Conservation (phyloP, 2,888 invertebrate species). For the Pterostichus niger region DNA sequence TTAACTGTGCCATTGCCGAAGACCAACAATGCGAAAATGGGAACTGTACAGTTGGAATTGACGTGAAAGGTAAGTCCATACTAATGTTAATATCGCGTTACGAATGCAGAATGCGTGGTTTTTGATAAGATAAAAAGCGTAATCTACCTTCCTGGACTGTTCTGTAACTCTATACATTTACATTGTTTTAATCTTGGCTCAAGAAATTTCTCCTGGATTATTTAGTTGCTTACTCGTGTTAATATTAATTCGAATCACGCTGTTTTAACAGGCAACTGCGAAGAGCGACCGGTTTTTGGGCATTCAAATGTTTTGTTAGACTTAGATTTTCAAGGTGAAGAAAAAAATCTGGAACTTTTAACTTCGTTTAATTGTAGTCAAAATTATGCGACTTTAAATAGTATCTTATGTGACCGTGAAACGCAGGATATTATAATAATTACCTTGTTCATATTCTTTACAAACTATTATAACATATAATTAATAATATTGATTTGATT, state of each 20-base stretch:
- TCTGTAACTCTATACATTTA: neutral
- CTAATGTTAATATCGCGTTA: too few relatives aligned
- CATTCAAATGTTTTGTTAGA: constrained; percentile 13
- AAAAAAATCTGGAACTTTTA: constrained; percentile 38
- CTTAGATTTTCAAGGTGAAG: constrained; percentile 46
- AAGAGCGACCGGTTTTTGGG: constrained; percentile 26
- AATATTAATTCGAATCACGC: neutral
- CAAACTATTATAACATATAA: too few relatives aligned
- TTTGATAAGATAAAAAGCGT: neutral
- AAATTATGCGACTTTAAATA: neutral
- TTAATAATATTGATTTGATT: too few relatives aligned
- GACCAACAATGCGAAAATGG: constrained; percentile 55
- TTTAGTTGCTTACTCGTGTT: constrained; percentile 4
- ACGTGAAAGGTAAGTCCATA: constrained; percentile 41
- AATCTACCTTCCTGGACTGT: constrained; percentile 1
- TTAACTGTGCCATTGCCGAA: constrained; percentile 69
- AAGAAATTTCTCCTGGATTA: constrained; percentile 12
- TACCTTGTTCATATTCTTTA: neutral
- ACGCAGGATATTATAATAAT: neutral
- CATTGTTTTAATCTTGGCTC: neutral
- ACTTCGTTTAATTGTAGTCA: constrained; percentile 20
- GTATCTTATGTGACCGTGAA: neutral
- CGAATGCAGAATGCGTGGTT: too few relatives aligned
- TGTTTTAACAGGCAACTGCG: neutral
- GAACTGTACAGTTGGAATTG: constrained; percentile 60